phyloP scores from a whole-genome alignment of 2,113 vertebrate genomes.

The Hemiscyllium ocellatum region DNA sequence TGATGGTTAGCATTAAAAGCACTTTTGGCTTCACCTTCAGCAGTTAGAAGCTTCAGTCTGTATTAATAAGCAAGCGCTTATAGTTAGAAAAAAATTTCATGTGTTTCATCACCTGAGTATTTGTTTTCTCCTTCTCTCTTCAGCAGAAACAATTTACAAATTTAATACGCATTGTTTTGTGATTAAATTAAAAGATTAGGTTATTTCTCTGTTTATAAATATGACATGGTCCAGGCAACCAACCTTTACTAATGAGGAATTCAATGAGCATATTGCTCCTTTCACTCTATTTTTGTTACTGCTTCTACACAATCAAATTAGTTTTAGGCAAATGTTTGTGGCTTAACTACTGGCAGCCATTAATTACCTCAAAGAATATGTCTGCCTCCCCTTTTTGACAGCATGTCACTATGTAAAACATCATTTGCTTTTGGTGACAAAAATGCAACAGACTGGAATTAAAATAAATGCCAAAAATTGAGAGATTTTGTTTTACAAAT shows the following conservation, averaged over 20 bases:
- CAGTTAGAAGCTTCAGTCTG: not conserved
- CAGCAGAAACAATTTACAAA: not conserved
- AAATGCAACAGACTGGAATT: not conserved
- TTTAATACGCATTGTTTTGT: not conserved
- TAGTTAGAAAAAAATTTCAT: not conserved
- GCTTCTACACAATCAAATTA: not conserved
- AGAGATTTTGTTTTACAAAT: not conserved
- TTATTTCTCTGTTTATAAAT: not conserved
- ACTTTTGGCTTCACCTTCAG: not conserved
- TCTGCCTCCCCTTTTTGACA: not conserved
- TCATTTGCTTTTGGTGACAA: not conserved
- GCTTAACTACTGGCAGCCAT: not conserved
- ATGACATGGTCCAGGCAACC: not conserved
- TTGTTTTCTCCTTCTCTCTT: not conserved
- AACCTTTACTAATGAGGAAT: not conserved
- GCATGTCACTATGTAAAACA: not conserved
- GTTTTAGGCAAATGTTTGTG: not conserved
- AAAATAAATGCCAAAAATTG: not conserved
- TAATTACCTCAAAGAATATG: not conserved
- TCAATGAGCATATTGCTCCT: not conserved
- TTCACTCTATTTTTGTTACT: not conserved
- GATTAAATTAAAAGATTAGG: not conserved
- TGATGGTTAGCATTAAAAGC: not conserved
- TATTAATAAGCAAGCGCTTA: not conserved
- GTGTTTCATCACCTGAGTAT: not conserved